These are phyloP conservation scores for Halyomorpha halys DNA, from an alignment of 1,140 invertebrate genomes.

Conservation along the genomic window DNA sequence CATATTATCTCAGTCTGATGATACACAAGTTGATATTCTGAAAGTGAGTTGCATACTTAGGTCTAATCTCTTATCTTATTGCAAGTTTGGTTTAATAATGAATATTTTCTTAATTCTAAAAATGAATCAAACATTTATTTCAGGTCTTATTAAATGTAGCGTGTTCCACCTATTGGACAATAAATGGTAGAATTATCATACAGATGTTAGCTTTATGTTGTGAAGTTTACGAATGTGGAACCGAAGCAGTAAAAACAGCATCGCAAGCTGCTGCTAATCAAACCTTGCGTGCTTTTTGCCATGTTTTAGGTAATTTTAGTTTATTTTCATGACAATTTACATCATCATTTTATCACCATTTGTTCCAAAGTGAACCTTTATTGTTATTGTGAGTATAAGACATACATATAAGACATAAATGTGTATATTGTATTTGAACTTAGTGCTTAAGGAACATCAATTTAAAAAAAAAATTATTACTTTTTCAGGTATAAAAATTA, in stretches of 20 bases:
- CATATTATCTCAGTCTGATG: conserved; percentile 60
- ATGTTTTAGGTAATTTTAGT: conserved; percentile 51
- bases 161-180: conserved; percentile 65
- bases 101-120: background rate
- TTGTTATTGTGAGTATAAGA: no score
- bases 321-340: no score
- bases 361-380: no score
- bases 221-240: conserved; percentile 60
- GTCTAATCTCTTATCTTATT: no score
- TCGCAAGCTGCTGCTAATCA: conserved; percentile 73
- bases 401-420: no score
- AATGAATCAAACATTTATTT: no score
- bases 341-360: no score
- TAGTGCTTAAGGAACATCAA: no score
- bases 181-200: conserved; percentile 71
- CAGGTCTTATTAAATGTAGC: conserved; percentile 71
- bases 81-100: no score
- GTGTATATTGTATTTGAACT: no score
- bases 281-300: conserved; percentile 67
- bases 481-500: no score
- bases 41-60: conserved; percentile 39
- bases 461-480: no score
- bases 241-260: conserved; percentile 65
- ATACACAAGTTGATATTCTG: conserved; percentile 61
- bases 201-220: conserved; percentile 62